Conservation (phyloP, 2,113 vertebrate genomes). For the Gymnocephalus cernua region DNA sequence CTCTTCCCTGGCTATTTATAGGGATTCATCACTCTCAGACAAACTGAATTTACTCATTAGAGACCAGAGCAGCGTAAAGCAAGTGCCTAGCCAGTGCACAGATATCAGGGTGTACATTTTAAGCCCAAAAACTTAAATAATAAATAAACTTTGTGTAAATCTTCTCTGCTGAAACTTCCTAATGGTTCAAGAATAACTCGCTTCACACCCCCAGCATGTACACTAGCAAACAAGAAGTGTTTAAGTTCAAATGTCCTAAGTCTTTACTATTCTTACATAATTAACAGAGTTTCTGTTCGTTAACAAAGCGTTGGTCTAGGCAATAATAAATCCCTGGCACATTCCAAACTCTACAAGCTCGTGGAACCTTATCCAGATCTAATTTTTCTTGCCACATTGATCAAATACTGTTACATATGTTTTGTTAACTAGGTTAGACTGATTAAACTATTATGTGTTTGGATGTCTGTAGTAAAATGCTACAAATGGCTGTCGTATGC, state of each 20-base stretch:
- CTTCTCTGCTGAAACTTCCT: conserved; percentile 59
- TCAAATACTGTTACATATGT: background rate
- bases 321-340: background rate
- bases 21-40: conserved; percentile 31
- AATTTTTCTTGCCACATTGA: background rate
- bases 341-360: background rate
- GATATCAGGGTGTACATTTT: conserved; percentile 66
- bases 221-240: background rate
- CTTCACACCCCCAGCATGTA: background rate
- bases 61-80: conserved; percentile 58
- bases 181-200: conserved; percentile 41
- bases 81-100: conserved; percentile 59
- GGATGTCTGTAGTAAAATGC: background rate
- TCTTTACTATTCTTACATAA: conserved; percentile 18
- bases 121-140: conserved; percentile 67
- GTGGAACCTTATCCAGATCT: background rate
- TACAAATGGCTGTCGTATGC: background rate
- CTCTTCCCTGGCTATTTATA: conserved; percentile 46
- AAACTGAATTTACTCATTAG: conserved; percentile 63
- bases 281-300: conserved; percentile 13
- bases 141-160: conserved; percentile 76
- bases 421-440: background rate
- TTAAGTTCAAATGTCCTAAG: background rate
- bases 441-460: background rate
- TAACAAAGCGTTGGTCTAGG: background rate